Percentiles rank a stretch among this genome's conserved stretches.
These are phyloP conservation scores for Ecliptopera silaceata DNA, from an alignment of 2,888 invertebrate genomes.

Conservation along the genomic window DNA sequence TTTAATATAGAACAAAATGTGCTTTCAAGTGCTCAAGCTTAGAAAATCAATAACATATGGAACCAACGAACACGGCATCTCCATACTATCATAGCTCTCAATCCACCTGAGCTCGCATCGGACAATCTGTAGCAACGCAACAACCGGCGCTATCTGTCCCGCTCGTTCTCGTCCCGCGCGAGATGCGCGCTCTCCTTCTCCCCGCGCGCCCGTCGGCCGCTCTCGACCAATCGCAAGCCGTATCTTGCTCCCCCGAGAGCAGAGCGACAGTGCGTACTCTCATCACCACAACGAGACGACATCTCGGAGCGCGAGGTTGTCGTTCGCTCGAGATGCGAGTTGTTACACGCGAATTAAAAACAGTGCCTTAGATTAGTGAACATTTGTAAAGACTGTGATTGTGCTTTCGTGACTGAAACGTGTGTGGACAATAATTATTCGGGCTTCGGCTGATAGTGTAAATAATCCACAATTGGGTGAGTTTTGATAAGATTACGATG, in stretches of 20 bases:
- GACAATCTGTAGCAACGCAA: constrained; percentile 76
- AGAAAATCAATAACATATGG: constrained; percentile 31
- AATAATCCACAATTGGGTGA: constrained; percentile 82
- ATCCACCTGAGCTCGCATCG: constrained; percentile 75
- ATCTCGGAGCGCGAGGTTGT: constrained; percentile 80
- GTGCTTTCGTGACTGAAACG: constrained; percentile 68
- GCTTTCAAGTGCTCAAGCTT: background rate
- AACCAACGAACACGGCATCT: constrained; percentile 62
- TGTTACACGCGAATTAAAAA: constrained; percentile 58
- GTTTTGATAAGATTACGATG: constrained; percentile 81
- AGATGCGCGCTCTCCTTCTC: constrained; percentile 77
- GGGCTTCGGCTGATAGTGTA: constrained; percentile 69
- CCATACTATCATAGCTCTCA: constrained; percentile 74
- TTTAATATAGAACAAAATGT: too few relatives aligned
- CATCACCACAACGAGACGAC: constrained; percentile 80
- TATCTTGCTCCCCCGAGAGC: constrained; percentile 83
- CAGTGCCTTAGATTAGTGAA: constrained; percentile 66
- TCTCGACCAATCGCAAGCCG: constrained; percentile 80
- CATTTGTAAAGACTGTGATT: constrained; percentile 68
- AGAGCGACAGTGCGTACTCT: constrained; percentile 82
- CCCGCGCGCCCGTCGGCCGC: constrained; percentile 65
- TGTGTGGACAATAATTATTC: constrained; percentile 67
- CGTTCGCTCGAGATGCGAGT: constrained; percentile 63
- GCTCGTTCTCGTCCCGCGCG: constrained; percentile 60
- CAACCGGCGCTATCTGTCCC: constrained; percentile 70